These are phyloP conservation scores for Chauna torquata DNA, from an alignment of 2,113 vertebrate species.

Conservation along the genomic window DNA sequence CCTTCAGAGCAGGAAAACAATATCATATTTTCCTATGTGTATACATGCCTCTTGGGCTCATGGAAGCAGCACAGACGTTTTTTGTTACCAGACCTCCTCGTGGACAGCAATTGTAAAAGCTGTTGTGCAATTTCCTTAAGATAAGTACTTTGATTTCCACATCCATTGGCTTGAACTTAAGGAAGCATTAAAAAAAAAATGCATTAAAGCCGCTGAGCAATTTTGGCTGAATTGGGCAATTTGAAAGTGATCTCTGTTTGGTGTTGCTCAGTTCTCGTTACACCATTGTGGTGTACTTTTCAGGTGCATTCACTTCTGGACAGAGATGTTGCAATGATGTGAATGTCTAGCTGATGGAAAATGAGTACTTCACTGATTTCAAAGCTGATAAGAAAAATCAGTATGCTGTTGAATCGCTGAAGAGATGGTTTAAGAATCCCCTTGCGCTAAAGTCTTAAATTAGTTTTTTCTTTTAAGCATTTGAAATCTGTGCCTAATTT, in stretches of 20 bases:
- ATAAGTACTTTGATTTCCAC: neutral
- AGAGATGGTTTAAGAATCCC: neutral
- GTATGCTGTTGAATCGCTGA: neutral
- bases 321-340: neutral
- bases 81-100: neutral
- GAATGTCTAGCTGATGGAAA: neutral
- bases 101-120: neutral
- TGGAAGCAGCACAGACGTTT: slow-evolving; percentile 50
- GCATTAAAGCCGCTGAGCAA: neutral
- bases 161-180: neutral
- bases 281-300: neutral
- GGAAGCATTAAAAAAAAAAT: neutral
- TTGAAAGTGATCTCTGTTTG: neutral
- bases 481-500: slow-evolving; percentile 44
- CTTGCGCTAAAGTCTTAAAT: neutral
- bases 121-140: slow-evolving; percentile 26
- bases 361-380: neutral
- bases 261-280: neutral
- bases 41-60: slow-evolving; percentile 6
- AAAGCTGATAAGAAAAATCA: neutral
- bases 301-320: neutral
- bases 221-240: neutral
- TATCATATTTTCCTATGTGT: neutral
- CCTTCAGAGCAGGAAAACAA: neutral
- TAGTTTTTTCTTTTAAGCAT: neutral